Evolutionary conservation across 2,888 invertebrate genomes (phyloP).

Genomic region (Himalopsyche japonica): DNA sequence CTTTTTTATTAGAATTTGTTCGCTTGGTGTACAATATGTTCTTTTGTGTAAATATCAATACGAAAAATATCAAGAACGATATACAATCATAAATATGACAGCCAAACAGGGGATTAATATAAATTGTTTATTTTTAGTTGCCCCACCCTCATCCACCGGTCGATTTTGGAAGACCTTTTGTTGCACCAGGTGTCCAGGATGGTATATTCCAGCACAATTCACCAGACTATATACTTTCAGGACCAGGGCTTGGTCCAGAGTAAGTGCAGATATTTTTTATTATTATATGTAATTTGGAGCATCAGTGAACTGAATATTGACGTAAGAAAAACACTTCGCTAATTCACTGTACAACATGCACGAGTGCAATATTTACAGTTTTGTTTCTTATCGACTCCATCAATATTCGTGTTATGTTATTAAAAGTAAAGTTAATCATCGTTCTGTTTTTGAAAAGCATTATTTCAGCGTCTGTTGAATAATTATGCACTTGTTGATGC

Average conservation of each 20-base stretch:
- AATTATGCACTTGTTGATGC: neutral
- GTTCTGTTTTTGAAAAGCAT: neutral
- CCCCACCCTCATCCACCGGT: slow-evolving; percentile 45
- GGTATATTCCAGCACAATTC: slow-evolving; percentile 53
- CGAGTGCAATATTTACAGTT: neutral
- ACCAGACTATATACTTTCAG: slow-evolving; percentile 64
- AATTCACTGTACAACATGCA: too few relatives aligned
- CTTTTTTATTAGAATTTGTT: too few relatives aligned
- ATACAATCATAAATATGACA: too few relatives aligned
- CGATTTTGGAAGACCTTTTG: slow-evolving; percentile 45
- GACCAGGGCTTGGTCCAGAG: slow-evolving; percentile 67
- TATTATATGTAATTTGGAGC: neutral
- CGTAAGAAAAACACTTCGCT: too few relatives aligned
- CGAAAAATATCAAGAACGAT: too few relatives aligned
- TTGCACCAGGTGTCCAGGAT: slow-evolving; percentile 32
- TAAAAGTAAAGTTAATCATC: neutral
- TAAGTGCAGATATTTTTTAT: slow-evolving; percentile 48
- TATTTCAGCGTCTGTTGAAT: neutral
- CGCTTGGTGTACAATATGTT: too few relatives aligned
- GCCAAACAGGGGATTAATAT: too few relatives aligned
- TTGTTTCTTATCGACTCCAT: neutral
- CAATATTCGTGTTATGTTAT: neutral
- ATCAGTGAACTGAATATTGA: too few relatives aligned
- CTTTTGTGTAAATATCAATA: too few relatives aligned
- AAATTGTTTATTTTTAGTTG: slow-evolving; percentile 42